These are phyloP conservation scores for Platycercus adscitus DNA, from an alignment of 2,113 vertebrate species.

Conservation along the genomic window DNA sequence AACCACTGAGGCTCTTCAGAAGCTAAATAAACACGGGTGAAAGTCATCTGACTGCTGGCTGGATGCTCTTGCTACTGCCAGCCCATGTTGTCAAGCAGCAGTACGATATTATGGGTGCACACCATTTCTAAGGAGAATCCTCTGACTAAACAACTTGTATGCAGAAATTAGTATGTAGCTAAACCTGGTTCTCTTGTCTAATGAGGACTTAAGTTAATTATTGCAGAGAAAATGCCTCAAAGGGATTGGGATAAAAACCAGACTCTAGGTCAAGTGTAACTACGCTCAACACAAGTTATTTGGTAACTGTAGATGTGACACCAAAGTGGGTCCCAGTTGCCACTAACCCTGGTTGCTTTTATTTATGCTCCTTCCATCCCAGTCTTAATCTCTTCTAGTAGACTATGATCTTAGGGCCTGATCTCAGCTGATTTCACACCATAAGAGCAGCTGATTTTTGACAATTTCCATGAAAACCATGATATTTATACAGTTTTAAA, in stretches of 20 bases:
- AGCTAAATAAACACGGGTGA: neutral
- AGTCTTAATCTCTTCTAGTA: neutral
- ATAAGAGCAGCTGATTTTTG: neutral
- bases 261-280: neutral
- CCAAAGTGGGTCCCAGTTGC: rapidly evolving
- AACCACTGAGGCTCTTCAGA: neutral
- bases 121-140: neutral
- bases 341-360: neutral
- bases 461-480: neutral
- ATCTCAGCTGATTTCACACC: neutral
- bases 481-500: neutral
- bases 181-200: neutral
- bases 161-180: neutral
- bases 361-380: neutral
- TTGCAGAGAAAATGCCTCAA: neutral
- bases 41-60: neutral
- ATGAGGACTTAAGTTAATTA: neutral
- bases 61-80: neutral
- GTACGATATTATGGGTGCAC: rapidly evolving
- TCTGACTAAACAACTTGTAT: neutral
- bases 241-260: neutral
- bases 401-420: neutral
- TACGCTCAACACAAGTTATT: neutral
- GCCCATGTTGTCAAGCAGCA: neutral
- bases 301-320: neutral